A percentile compares a stretch with the other conserved stretches of the same genome.
Evolutionary conservation across 2,797 vertebrate genomes (phyloP).

Genomic region (Rhinatrema bivittatum): DNA sequence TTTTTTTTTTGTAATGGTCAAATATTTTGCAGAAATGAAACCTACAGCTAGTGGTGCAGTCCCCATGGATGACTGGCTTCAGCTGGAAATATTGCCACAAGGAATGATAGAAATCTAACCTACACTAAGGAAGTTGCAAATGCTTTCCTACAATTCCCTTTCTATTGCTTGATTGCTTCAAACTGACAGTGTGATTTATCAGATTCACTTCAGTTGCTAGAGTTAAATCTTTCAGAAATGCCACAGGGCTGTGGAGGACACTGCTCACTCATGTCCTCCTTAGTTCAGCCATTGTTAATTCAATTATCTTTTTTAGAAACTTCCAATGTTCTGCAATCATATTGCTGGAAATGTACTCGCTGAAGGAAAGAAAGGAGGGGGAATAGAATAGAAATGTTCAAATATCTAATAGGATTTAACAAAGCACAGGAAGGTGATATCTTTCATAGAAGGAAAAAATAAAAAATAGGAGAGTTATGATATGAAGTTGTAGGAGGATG

Average conservation of each 20-base stretch:
- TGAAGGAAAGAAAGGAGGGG: too few species aligned
- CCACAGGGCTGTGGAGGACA: slow-evolving; percentile 14
- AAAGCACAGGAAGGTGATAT: too few species aligned
- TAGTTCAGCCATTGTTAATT: slow-evolving; percentile 15
- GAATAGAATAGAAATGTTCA: too few species aligned
- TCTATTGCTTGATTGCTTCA: slow-evolving; percentile 38
- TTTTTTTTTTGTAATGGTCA: too few species aligned
- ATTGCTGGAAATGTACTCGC: too few species aligned
- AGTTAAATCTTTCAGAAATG: slow-evolving; percentile 32
- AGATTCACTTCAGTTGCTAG: slow-evolving; percentile 34
- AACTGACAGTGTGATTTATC: slow-evolving; percentile 42
- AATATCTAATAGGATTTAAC: too few species aligned
- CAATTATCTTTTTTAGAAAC: slow-evolving; percentile 2
- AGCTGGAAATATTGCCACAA: slow-evolving; percentile 11
- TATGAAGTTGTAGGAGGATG: too few species aligned
- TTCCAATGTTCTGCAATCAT: too few species aligned
- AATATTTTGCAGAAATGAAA: too few species aligned
- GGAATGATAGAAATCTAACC: neutral
- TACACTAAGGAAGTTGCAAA: too few species aligned
- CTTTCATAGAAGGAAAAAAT: too few species aligned
- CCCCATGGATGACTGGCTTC: neutral
- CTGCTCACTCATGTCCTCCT: neutral
- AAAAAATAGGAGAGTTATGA: too few species aligned
- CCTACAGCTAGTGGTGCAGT: neutral
- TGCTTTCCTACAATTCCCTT: slow-evolving; percentile 2